Evolutionary conservation across 1,140 invertebrate genomes (phyloP).

Genomic region (Periplaneta americana): DNA sequence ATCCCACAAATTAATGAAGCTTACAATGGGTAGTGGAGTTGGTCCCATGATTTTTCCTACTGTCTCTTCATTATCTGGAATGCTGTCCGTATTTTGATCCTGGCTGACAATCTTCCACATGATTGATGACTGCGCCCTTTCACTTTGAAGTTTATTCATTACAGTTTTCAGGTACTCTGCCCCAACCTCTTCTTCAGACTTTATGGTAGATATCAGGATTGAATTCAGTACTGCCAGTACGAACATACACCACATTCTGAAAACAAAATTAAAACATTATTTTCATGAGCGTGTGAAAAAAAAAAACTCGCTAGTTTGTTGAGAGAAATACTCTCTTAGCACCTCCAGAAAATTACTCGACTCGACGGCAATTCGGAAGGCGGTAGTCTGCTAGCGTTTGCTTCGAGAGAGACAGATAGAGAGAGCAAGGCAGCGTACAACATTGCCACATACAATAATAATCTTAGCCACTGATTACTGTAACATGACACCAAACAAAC

Average conservation of each 20-base stretch:
- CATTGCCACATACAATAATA: too few relatives aligned
- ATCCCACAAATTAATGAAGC: not conserved
- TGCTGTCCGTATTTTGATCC: not conserved
- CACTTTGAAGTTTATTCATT: not conserved
- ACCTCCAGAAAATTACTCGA: too few relatives aligned
- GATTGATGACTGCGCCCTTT: not conserved
- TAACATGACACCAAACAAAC: too few relatives aligned
- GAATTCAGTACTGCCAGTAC: not conserved
- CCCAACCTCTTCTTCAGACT: not conserved
- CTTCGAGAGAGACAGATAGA: too few relatives aligned
- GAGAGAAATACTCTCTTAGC: too few relatives aligned
- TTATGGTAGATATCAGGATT: not conserved
- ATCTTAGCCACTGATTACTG: too few relatives aligned
- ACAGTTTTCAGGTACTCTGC: not conserved
- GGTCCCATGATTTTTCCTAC: conserved; percentile 4
- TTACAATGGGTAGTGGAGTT: not conserved
- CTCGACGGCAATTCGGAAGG: too few relatives aligned
- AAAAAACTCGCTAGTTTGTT: too few relatives aligned
- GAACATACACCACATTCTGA: not conserved
- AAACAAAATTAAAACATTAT: not conserved
- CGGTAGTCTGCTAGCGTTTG: too few relatives aligned
- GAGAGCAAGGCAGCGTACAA: too few relatives aligned
- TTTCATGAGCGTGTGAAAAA: too few relatives aligned
- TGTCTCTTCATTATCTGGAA: not conserved
- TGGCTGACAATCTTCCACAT: not conserved